Evolutionary conservation across 2,113 vertebrate genomes (phyloP).

Genomic region (Malurus cyaneus): DNA sequence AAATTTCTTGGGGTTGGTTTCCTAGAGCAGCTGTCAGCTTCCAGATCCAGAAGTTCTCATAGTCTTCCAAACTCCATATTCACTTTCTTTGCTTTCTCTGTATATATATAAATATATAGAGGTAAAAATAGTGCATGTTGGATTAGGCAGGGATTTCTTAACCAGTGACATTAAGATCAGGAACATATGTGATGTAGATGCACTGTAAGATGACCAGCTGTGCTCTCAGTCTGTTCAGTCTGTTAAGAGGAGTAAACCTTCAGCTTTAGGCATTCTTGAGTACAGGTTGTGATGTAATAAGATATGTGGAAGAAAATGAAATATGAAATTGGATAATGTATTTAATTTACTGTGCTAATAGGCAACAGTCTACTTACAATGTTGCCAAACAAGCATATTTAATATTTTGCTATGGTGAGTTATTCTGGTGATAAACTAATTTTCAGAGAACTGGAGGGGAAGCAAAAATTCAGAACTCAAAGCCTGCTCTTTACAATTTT

Average conservation of each 20-base stretch:
- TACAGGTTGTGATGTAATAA: background rate
- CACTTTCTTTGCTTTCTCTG: background rate
- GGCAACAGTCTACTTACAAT: background rate
- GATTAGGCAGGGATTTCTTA: background rate
- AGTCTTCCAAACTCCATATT: background rate
- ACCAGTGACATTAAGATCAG: background rate
- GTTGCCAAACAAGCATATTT: constrained; percentile 37
- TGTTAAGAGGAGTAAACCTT: background rate
- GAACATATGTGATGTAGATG: constrained; percentile 23
- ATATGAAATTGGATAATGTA: constrained; percentile 32
- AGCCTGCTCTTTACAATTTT: background rate
- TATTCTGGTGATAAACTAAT: background rate
- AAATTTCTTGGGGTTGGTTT: background rate
- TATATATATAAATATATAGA: background rate
- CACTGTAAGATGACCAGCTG: constrained; percentile 42
- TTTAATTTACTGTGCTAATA: constrained; percentile 40
- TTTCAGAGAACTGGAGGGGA: background rate
- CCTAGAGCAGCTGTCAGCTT: background rate
- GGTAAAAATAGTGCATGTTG: background rate
- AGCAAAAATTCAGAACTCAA: background rate
- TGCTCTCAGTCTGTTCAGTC: constrained; percentile 29
- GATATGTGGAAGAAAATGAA: constrained; percentile 32
- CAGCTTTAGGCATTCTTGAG: constrained; percentile 7
- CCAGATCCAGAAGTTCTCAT: background rate
- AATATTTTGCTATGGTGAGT: constrained; percentile 9